These are phyloP conservation scores for Rhea americana DNA, from an alignment of 2,113 vertebrate genomes.

Conservation along the genomic window DNA sequence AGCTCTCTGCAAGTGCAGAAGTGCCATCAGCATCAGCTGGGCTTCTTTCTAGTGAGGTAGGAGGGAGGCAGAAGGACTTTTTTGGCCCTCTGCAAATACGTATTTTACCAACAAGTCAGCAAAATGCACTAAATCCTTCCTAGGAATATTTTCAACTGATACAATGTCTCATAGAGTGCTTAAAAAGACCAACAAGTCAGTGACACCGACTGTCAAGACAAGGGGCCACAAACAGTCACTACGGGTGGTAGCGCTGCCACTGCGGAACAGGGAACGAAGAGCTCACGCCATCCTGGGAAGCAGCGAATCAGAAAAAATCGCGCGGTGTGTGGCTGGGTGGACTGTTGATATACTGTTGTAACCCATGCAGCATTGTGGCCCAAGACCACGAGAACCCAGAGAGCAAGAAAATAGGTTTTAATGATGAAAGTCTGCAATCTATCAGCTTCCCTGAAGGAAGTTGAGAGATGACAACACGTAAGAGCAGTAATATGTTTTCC, in stretches of 20 bases:
- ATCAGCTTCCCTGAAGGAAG: neutral
- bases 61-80: neutral
- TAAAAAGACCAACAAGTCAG: neutral
- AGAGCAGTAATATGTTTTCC: neutral
- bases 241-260: fast-evolving
- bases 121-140: neutral
- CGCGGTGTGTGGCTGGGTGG: neutral
- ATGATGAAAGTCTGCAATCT: neutral
- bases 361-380: neutral
- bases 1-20: neutral
- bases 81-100: neutral
- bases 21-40: neutral
- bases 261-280: neutral
- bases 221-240: neutral
- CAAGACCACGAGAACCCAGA: neutral
- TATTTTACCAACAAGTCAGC: neutral
- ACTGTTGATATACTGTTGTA: neutral
- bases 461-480: neutral
- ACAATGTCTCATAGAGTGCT: neutral
- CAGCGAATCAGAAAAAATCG: neutral
- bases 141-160: neutral
- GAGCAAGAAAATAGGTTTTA: neutral
- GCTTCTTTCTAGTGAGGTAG: neutral
- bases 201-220: neutral
- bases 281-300: neutral